Evolutionary conservation across 2,888 invertebrate species (phyloP), one percentile per base, ranked within the genome.

Genomic region (Gymnoscelis rufifasciata): DNA sequence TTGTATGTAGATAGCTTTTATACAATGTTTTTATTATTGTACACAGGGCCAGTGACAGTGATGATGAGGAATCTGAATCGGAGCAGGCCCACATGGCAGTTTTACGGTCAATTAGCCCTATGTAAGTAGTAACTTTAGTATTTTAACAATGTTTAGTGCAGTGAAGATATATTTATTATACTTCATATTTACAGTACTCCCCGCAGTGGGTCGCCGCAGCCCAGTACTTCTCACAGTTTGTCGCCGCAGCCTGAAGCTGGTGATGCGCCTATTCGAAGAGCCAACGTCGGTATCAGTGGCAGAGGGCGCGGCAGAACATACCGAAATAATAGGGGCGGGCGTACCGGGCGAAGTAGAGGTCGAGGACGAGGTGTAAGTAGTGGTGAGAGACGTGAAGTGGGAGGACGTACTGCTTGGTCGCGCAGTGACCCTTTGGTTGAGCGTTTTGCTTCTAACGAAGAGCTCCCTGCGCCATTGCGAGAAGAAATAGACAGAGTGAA

Each of bases 331-430:
- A 11, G 28, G 28, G 11, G 33, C 33, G 33, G 33, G 11, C 29
- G 29, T 29, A 11, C 10, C n/a, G 11, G 29, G 13, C 33, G 33
- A 33, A n/a, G 8, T 14, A 33, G 33, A 33, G 33, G 33, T 12
- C 33, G 33, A 8, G 33, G 33, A 15, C 33, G 15, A n/a, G 13
- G 13, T 33, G 33, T 33, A n/a, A 33, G 33, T 33, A 33, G 33
- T 33, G 15, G 33, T 33, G 33, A 33, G 33, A 33, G 8, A 14
- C 33, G 12, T 7, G 15, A 14, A 14, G 33, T 14, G 3, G n/a
- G 33, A n/a, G 33, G 33, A 33, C 33, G 14, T 33, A 14, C 33
- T 33, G 31, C 31, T 13, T 31, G 31, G 31, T 31, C 31, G 31
- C 31, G 31, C 31, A 31, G 31, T 1, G 31, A 31, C 2, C 31